A percentile compares a stretch with the other conserved stretches of the same genome.
Conservation (phyloP, 2,888 invertebrate genomes). For the Agriopis aurantiaria region DNA sequence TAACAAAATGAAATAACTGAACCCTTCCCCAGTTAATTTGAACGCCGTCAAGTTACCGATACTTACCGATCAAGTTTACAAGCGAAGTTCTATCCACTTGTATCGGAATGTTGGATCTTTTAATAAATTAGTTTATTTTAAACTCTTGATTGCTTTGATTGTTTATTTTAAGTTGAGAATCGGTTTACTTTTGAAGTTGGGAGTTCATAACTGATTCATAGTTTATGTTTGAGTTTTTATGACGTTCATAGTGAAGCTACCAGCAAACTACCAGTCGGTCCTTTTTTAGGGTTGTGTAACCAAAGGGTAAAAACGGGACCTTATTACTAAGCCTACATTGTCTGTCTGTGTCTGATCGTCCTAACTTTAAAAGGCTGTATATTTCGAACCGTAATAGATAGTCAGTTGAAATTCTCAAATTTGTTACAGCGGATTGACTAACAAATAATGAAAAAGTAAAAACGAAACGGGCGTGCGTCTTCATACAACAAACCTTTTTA, state of each 20-base stretch:
- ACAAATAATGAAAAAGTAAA: too few species aligned
- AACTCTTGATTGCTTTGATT: conserved; percentile 25
- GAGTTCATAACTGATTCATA: background rate
- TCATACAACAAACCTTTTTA: too few species aligned
- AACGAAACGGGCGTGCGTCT: too few species aligned
- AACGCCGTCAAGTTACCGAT: background rate
- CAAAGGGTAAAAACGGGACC: too few species aligned
- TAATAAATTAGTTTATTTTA: conserved; percentile 30
- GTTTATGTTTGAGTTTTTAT: background rate
- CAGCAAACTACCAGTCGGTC: too few species aligned
- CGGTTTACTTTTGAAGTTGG: conserved; percentile 14
- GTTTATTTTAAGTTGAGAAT: conserved; percentile 26
- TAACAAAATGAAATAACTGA: background rate
- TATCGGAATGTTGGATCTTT: conserved; percentile 21
- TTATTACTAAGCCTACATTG: too few species aligned
- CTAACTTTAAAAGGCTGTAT: too few species aligned
- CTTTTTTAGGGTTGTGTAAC: too few species aligned
- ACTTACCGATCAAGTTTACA: conserved; percentile 13
- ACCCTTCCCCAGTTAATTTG: conserved; percentile 7
- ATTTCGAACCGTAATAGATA: too few species aligned
- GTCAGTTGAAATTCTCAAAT: too few species aligned
- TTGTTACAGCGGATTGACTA: too few species aligned
- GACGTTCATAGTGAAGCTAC: background rate
- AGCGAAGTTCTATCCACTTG: conserved; percentile 18
- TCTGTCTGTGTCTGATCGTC: too few species aligned